Evolutionary conservation across 2,797 vertebrate genomes (phyloP), one percentile per base, ranked within the genome.

Genomic region (Neoniphon sammara): DNA sequence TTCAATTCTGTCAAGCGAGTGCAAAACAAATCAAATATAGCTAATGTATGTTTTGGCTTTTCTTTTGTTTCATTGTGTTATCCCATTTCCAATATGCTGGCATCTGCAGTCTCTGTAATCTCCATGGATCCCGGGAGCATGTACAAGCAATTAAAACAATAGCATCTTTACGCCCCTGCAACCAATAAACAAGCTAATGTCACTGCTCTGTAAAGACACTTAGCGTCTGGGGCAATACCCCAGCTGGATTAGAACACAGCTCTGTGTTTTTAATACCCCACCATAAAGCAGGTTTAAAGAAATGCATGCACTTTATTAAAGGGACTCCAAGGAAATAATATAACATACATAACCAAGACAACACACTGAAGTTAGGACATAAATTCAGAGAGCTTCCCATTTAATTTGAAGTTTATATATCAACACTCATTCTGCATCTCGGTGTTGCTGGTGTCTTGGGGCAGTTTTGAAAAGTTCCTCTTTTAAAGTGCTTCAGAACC

Each of bases 131-230:
- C 93, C 90, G 88, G 81, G 90, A 93, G 93, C 78, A 91, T 91
- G 89, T 92, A 91, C 91, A 92, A 93, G 93, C 93, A 94, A 94
- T 95, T 95, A 94, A 93, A 94, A 93, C 89, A 93, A 93, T 92
- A 94, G 89, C 91, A 93, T 94, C 91, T 92, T 93, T 91, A 94
- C 84, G 71, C 92, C 93, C 86, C 87, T 91, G 93, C 92, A 93
- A 93, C 93, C 93, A 94, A 93, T 94, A 94, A 95, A 94, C 93
- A 94, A 93, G 91, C 87, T 92, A 94, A 94, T 93, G 93, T 94
- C 92, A 93, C 91, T 91, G 89, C 93, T 91, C 90, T 89, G 91
- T 91, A 91, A 93, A 93, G 92, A 93, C 89, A 89, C 90, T 92
- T 88, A 91, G 88, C 77, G 89, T 93, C 92, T 88, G 85, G 90